Conservation (phyloP, 2,113 vertebrate species). For the Lipotes vexillifer region DNA sequence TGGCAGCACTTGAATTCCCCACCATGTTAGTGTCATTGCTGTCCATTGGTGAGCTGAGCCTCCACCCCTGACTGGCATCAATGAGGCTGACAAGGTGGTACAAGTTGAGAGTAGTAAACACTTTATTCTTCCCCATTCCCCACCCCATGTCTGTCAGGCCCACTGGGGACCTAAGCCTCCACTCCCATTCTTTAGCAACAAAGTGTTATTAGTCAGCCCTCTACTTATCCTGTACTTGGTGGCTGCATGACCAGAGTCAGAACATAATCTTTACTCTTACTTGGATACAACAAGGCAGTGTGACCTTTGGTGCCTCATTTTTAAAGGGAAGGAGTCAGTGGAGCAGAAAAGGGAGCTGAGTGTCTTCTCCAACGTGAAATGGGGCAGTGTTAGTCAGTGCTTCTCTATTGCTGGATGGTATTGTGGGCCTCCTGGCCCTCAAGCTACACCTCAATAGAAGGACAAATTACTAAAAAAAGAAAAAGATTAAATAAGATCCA, state of each 20-base stretch:
- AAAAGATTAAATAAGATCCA: background rate
- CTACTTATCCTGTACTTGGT: background rate
- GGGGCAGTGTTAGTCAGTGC: background rate
- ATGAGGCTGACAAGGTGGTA: background rate
- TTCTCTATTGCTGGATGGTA: background rate
- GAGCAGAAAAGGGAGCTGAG: background rate
- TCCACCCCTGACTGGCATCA: background rate
- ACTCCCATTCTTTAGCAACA: background rate
- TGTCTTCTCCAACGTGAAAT: background rate
- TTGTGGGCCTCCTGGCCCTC: background rate
- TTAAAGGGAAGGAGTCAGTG: background rate
- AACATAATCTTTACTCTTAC: background rate
- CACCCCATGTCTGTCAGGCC: background rate
- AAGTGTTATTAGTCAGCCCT: background rate
- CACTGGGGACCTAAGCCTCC: background rate
- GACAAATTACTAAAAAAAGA: background rate
- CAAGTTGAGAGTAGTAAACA: background rate
- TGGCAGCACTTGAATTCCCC: background rate
- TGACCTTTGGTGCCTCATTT: background rate
- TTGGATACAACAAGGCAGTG: background rate
- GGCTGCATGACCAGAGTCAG: background rate
- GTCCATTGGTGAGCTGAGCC: fast-evolving
- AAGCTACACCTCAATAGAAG: background rate
- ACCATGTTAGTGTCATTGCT: background rate
- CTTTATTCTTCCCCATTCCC: background rate